Base-by-base conservation (phyloP, 2,113 vertebrate genomes). In the Labeo rohita region DNA sequence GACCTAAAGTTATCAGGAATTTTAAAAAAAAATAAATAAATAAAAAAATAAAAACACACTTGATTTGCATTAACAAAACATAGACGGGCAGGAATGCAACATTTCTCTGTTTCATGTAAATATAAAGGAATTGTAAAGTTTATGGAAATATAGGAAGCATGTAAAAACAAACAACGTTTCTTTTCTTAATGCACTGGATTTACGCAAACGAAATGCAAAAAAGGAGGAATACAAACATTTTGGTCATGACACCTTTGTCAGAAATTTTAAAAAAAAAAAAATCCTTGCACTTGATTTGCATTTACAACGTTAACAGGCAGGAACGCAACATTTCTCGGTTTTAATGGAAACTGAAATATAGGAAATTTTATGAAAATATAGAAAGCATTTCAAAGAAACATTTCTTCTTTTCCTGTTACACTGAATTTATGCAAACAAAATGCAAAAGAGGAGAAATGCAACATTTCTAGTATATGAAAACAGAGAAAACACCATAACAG, bases 51-150 rank as follows among this genome's bases (percentile, higher is more conserved):
- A 28, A 28, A 28, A 34, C 8, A 12, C 23, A 54, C 49, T 65
- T 23, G 36, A 80, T 80, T 61, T 45, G 36, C 77, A 80, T 80
- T 45, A 15, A 23, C 78, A 63, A 80, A n/a, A 63, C 6, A 5
- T 49, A 47, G 23, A 23, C 43, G 15, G 23, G 23, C 21, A 76
- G 74, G n/a, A 76, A 76, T n/a, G 11, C n/a, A 28, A 11, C 10
- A 28, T 47, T 65, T 80, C 34, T 80, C n/a, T 47, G 56, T 61
- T 80, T 23, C n/a, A 80, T 49, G 36, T 12, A 65, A 80, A 66
- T 82, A 16, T 21, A 18, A 18, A 0, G 28, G 54, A 56, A 7
- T 56, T 56, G 16, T 15, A 56, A 56, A 16, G 16, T 15, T 18
- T 59, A 59, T 59, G 34, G n/a, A 66, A 81, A 68, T 70, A 34